Percentiles rank a stretch among this genome's conserved stretches.
These are phyloP conservation scores for Blastobasis lacticolella DNA, from an alignment of 2,888 invertebrate genomes.

Conservation along the genomic window DNA sequence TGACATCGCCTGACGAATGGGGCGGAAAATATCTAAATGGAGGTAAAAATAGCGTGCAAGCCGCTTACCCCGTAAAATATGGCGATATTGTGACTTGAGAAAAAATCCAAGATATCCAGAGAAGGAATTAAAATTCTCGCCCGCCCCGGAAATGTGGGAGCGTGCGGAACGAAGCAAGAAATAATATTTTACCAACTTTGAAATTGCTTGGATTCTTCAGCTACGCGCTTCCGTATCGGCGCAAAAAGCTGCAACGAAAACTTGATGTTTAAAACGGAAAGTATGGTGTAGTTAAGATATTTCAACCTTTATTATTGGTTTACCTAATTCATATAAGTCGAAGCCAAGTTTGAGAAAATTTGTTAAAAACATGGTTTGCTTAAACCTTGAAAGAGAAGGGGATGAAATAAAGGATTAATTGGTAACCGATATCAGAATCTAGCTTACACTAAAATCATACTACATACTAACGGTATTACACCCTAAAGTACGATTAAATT, in stretches of 20 bases:
- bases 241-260: background rate
- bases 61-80: constrained; percentile 59
- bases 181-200: constrained; percentile 45
- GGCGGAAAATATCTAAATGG: constrained; percentile 71
- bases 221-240: constrained; percentile 18
- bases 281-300: no score
- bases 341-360: no score
- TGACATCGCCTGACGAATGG: constrained; percentile 67
- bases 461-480: no score
- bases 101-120: constrained; percentile 27
- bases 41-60: constrained; percentile 63
- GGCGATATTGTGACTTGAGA: constrained; percentile 44
- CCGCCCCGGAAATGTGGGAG: constrained; percentile 44
- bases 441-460: no score
- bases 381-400: no score
- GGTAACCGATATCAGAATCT: no score
- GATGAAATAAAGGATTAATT: no score
- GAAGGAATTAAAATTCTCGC: constrained; percentile 53
- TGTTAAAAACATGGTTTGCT: no score
- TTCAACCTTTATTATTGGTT: no score
- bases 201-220: constrained; percentile 37
- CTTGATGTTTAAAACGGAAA: no score
- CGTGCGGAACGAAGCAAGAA: constrained; percentile 53
- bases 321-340: no score
- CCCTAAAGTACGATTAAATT: no score